Evolutionary conservation across 2,797 vertebrate genomes (phyloP), one percentile per base, ranked within the genome.

Genomic region (Oreortyx pictus): DNA sequence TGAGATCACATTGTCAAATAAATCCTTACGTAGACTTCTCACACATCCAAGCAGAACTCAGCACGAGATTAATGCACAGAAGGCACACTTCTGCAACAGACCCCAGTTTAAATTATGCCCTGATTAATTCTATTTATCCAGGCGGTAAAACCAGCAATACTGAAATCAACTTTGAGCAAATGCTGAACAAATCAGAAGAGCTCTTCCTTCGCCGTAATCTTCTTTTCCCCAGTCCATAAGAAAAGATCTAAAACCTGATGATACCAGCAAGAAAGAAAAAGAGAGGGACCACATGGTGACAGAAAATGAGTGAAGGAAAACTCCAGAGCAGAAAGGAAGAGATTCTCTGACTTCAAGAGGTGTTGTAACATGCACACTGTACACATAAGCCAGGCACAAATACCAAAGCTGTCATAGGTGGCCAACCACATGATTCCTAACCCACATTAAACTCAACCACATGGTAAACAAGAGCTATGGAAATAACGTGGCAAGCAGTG

Each of bases 1-100:
- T 61, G 33, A 76, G 81, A 95, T 64, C 70, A 76, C 33, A 46
- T 50, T 90, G 65, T 70, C 87, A 92, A 89, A 88, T 92, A 85
- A 92, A 86, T 67, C 31, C 64, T 79, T 71, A 47, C 24, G 76
- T 2, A 74, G 54, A 87, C 46, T 12, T 77, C 27, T 71, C 89
- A 91, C 54, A 86, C 43, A 44, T 29, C 67, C 60, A 74, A 74
- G 52, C 39, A 86, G 50, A 95, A 82, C 60, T 64, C 24, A 71
- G 86, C 65, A 88, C 19, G 75, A 91, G 37, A 91, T 71, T 54
- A 93, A 86, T 44, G 27, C 33, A 83, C 13, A 13, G 19, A 81
- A 89, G 60, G 8, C 14, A 68, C 10, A 37, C 14, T 68, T 88
- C 50, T 43, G 44, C 25, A 79, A 82, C 18, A 86, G 88, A 82